Percentiles rank a stretch among this genome's conserved stretches.
These are phyloP conservation scores for Callimorpha dominula DNA, from an alignment of 2,888 invertebrate genomes.

Conservation along the genomic window DNA sequence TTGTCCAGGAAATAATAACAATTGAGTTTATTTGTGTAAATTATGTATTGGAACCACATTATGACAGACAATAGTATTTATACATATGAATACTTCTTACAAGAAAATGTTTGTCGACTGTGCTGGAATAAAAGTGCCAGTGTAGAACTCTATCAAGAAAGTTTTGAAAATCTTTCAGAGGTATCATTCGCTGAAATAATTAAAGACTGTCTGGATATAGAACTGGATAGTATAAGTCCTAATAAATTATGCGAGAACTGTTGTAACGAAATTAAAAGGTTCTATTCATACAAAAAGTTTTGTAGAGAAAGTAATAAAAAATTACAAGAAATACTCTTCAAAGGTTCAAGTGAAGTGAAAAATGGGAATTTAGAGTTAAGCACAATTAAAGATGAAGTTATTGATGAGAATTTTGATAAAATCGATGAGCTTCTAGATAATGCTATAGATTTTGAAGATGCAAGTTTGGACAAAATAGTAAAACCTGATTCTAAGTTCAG, in stretches of 20 bases:
- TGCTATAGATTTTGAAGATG: constrained; percentile 21
- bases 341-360: constrained; percentile 26
- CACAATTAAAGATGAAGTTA: constrained; percentile 33
- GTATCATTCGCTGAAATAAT: constrained; percentile 61
- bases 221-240: constrained; percentile 56
- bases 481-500: constrained; percentile 44
- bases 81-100: constrained; percentile 71
- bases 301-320: constrained; percentile 66
- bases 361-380: constrained; percentile 26
- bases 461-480: constrained; percentile 16
- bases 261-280: constrained; percentile 62
- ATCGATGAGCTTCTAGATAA: constrained; percentile 32
- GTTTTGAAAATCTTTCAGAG: constrained; percentile 39
- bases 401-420: constrained; percentile 27
- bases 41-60: constrained; percentile 52
- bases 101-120: constrained; percentile 71
- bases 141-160: constrained; percentile 52
- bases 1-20: not conserved
- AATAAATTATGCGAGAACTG: constrained; percentile 70
- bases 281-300: constrained; percentile 69
- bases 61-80: constrained; percentile 56
- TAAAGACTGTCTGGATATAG: constrained; percentile 67
- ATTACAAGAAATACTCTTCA: constrained; percentile 59
- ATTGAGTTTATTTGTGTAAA: constrained; percentile 8
- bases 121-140: constrained; percentile 71